Base-by-base conservation (phyloP, 2,113 vertebrate genomes). In the Rhinoptilus africanus region DNA sequence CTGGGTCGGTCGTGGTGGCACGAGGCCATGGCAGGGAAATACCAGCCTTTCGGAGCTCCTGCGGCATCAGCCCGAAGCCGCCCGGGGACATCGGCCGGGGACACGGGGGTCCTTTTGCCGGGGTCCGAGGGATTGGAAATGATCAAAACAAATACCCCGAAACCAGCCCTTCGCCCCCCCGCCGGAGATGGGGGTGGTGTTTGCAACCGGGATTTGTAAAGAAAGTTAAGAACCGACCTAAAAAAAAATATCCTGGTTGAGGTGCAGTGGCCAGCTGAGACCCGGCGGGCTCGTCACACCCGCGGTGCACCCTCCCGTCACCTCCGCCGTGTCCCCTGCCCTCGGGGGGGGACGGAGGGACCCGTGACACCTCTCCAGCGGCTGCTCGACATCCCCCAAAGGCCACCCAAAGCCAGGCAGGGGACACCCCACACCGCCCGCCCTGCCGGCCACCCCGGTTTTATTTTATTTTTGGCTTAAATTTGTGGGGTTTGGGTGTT, bases 131-230 rank as follows among this genome's bases (percentile, higher is more conserved):
- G 16, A 23, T 30, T 78, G 27, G 39, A n/a, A 82, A 27, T 4
- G 18, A 18, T 14, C 43, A 34, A 64, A 30, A n/a, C 12, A 27
- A 43, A n/a, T 13, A 23, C 5, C 20, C 37, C 28, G 11, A 9
- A 27, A 23, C 1, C 34, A 37, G 37, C 10, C 30, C 8, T 53
- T 26, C 2, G 2, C 30, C 8, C 2, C 32, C n/a, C 62, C 3
- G 0, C 30, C 0, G 1, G 27, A 50, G 30, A 15, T 1, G 1
- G 0, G 2, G 48, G 21, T 1, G 1, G 10, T 37, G n/a, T 24
- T 41, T 72, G 43, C 50, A 35, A 35, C 19, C 14, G n/a, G 32
- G 32, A 56, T 62, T 89, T 47, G 13, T 32, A 62, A 48, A 32
- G 12, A 59, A 80, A 77, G 28, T 62, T 37, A 60, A 18, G 30